These are phyloP conservation scores for Platalea minor DNA, from an alignment of 2,797 vertebrate species.

Conservation along the genomic window DNA sequence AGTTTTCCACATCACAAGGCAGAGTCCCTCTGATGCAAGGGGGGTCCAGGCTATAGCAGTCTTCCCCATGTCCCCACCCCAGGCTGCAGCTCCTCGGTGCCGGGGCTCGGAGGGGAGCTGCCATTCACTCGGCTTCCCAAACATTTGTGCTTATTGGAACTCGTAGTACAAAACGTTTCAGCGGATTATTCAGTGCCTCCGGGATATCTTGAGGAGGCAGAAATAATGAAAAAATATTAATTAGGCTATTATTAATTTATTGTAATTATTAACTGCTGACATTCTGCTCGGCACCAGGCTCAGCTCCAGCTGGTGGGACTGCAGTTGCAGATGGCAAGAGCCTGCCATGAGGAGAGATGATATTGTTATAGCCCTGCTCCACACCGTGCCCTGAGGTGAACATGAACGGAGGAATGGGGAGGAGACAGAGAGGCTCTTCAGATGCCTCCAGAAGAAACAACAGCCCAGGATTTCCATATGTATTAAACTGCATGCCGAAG, in stretches of 20 bases:
- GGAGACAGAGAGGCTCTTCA: not conserved
- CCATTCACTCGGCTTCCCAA: not conserved
- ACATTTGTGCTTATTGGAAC: not conserved
- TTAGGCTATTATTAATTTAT: conserved; percentile 9
- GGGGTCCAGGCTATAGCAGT: not conserved
- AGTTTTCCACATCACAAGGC: not conserved
- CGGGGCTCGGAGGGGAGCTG: accelerated
- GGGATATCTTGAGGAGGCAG: not conserved
- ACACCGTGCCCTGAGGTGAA: not conserved
- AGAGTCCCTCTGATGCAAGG: not conserved
- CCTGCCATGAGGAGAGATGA: not conserved
- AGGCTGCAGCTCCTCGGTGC: not conserved
- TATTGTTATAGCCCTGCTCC: not conserved
- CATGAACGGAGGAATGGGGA: accelerated
- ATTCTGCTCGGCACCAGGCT: not conserved
- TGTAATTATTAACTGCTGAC: not conserved
- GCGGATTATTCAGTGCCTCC: not conserved
- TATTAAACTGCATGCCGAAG: not conserved
- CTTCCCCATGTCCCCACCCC: not conserved
- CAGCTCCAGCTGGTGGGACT: not conserved
- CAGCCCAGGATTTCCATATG: not conserved
- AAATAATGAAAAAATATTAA: not conserved
- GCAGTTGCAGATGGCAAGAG: not conserved
- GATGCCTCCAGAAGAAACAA: not conserved
- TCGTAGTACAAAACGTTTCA: not conserved